Conservation (phyloP, 2,888 invertebrate genomes). For the Prenolepis imparis region DNA sequence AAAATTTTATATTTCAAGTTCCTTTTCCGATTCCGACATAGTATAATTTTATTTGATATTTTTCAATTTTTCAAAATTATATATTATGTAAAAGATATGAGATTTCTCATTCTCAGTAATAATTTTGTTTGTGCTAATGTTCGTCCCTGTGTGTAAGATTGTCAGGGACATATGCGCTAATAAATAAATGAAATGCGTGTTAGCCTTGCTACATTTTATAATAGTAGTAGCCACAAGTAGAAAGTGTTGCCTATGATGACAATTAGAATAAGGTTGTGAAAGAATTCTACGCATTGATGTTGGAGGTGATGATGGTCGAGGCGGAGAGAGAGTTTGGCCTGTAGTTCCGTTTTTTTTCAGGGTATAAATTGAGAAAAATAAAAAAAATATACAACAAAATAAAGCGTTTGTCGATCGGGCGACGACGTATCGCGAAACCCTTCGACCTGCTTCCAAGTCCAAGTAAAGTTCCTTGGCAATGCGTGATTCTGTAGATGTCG, state of each 20-base stretch:
- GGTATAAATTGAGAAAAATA: slow-evolving; percentile 54
- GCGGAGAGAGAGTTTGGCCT: slow-evolving; percentile 83
- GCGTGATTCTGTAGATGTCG: slow-evolving; percentile 41
- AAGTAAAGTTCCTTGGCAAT: slow-evolving; percentile 74
- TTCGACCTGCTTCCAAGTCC: slow-evolving; percentile 75
- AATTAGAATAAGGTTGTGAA: slow-evolving; percentile 68
- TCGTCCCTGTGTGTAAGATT: not conserved
- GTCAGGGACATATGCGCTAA: not conserved
- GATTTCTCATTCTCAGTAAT: not conserved
- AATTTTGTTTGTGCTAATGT: not conserved
- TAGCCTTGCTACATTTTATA: slow-evolving; percentile 28
- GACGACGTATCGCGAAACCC: slow-evolving; percentile 42
- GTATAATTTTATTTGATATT: not conserved
- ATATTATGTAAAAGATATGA: not conserved
- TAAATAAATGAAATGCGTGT: slow-evolving; percentile 33
- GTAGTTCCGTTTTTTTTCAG: slow-evolving; percentile 69
- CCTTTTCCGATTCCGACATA: not conserved
- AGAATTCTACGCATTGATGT: slow-evolving; percentile 79
- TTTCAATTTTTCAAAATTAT: not conserved
- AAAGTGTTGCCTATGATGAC: slow-evolving; percentile 4
- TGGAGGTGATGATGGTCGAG: slow-evolving; percentile 74
- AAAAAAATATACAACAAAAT: slow-evolving; percentile 46
- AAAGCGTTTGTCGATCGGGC: slow-evolving; percentile 25
- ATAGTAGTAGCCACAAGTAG: slow-evolving; percentile 22
- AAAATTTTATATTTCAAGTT: not conserved